Evolutionary conservation across 2,797 vertebrate species (phyloP), one percentile per base, ranked within the genome.

Genomic region (Harpagifer antarcticus): DNA sequence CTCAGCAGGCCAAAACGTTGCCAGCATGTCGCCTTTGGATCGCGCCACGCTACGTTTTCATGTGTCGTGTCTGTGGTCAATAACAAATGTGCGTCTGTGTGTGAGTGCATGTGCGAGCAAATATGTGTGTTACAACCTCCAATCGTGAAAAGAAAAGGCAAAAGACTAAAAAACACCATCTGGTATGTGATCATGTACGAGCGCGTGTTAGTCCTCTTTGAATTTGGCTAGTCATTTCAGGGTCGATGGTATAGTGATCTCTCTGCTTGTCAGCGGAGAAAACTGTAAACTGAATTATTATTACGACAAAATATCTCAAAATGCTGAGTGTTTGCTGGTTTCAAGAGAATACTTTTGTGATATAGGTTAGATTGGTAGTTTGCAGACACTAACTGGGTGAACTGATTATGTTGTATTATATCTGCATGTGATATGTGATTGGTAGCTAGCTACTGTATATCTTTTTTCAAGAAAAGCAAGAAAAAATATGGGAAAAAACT

Each of bases 401-500:
- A 91, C 92, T 93, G 94, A 94, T 93, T 94, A 90, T 94, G 94
- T 95, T 96, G 94, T 95, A 95, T 91, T 96, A 95, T 95, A 96
- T 94, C 93, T 95, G 95, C 95, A 96, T 96, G 95, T 96, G 92
- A 94, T 91, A 89, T 79, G 95, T 96, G 94, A 93, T 96, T 95
- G 92, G 94, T 96, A 95, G 94, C 91, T 94, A 95, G 93, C 91
- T 91, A 90, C 91, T 93, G 91, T 94, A 91, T 91, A 92, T 92
- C 86, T 90, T 91, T 91, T 93, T 93, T 88, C 80, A 88, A 94
- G 87, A 94, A 95, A 95, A 37, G 33, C 33, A 37, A 37, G 87
- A 89, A 93, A 94, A 91, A 82, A 90, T 23, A 56, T 1, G 59
- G 69, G 64, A 2, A 71, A 58, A 79, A 82, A 87, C 87, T 60